Evolutionary conservation across 2,888 invertebrate genomes (phyloP), one percentile per base, ranked within the genome.

Genomic region (Trachelus tabidus): DNA sequence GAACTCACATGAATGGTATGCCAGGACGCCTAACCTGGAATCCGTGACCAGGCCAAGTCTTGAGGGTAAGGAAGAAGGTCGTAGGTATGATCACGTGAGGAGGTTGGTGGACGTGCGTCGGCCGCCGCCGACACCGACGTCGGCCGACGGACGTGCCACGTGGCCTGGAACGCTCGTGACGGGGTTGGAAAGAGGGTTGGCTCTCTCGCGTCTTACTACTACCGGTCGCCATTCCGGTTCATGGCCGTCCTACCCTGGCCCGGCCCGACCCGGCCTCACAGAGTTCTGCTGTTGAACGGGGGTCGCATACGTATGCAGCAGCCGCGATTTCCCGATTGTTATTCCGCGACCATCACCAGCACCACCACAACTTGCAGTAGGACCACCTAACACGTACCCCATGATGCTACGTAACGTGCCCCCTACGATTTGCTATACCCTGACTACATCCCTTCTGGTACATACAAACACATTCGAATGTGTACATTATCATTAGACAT

Each of bases 311-410:
- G 84, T 85, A 85, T 85, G 84, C 85, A 86, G 79, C 86, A 82
- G 85, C 83, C 83, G 84, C 85, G 86, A 86, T 86, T 86, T 84
- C 80, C 85, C 86, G 86, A 89, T 89, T 89, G 89, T 89, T 89
- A 89, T 89, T 89, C 89, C 87, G 81, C 83, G 86, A 85, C 85
- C 82, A 84, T 84, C 81, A 83, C 80, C 15, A 40, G 40, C 40
- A 40, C 40, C 6, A 2, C 40, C 40, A 40, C 40, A 15, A 40
- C 40, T 15, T 40, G 40, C 40, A 40, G 40, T 15, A 6, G 40
- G 79, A 79, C 82, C 79, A 80, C 82, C 82, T 82, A 81, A 85
- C 88, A 87, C 88, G 87, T 87, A 87, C 84, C 79, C 40, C 40
- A 40, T 40, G 40, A 40, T 40, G 15, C 71, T 73, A 71, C 76